Conservation (phyloP, 2,888 invertebrate species). For the Isotomurus palustris region DNA sequence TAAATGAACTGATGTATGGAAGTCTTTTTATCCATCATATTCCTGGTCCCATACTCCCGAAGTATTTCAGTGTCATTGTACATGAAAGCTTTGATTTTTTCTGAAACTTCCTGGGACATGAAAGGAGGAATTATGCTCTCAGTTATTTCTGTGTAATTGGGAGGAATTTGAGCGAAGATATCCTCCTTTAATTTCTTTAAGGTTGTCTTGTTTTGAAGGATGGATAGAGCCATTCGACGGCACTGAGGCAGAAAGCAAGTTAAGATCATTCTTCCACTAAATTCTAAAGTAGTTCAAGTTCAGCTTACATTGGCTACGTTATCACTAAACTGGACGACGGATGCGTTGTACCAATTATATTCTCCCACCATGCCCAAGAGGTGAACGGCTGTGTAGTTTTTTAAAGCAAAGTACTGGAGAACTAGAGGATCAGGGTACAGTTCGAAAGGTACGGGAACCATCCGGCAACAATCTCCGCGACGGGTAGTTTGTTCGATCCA, state of each 20-base stretch:
- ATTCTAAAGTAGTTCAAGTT: background rate
- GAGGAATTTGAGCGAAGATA: background rate
- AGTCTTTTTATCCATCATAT: background rate
- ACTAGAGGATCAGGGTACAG: background rate
- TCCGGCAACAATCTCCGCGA: constrained; percentile 1
- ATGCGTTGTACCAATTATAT: background rate
- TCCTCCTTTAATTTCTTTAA: background rate
- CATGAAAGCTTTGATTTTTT: background rate
- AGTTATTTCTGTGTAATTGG: background rate
- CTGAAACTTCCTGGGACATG: background rate
- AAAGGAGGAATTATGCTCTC: background rate
- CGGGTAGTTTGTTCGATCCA: background rate
- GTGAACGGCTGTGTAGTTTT: background rate
- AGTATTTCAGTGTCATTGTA: background rate
- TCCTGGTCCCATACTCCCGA: background rate
- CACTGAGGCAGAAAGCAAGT: background rate
- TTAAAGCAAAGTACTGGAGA: background rate
- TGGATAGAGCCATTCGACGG: background rate
- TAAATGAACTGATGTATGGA: background rate
- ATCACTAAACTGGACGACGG: background rate
- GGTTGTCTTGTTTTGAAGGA: background rate
- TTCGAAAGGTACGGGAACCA: background rate
- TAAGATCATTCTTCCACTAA: background rate
- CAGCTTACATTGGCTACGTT: background rate
- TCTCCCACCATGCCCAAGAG: background rate